Evolutionary conservation across 2,888 invertebrate species (phyloP), one percentile per base, ranked within the genome.

Genomic region (Protophormia terraenovae): DNA sequence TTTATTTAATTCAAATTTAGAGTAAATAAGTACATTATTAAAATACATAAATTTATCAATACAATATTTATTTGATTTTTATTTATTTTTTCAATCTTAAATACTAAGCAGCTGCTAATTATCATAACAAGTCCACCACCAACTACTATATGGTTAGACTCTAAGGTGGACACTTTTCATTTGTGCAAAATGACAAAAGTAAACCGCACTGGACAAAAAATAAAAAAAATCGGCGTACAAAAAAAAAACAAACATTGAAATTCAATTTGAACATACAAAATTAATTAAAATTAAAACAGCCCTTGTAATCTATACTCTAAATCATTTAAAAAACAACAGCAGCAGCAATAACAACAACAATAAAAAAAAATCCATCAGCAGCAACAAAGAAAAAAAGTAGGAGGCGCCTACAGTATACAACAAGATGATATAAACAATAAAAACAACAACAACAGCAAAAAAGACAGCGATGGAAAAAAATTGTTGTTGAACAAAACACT

Each of bases 311-410:
- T 66, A 27, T 24, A 83, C 24, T 38, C 73, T 67, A 73, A 58
- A 79, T 58, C 72, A 75, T 47, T 64, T 47, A 24, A 32, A 19
- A 14, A 53, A 27, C 1, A 53, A 50, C n/a, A 60, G 6, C 16
- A 66, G 16, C 62, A 83, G 14, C 60, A 60, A 50, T 47, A 77
- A 80, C 60, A 50, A 47, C 47, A 38, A 29, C 14, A 83, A n/a
- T n/a, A n/a, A n/a, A n/a, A n/a, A 35, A 60, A 76, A 87, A 69
- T 19, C 38, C 72, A 67, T 84, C 82, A 88, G 86, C 86, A 87
- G 86, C 86, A 87, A 87, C 78, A 87, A 69, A 60, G 64, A 16
- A 77, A 89, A n/a, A 87, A 90, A 91, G 91, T 90, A 90, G 90
- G 90, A 90, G 90, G 90, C 87, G 91, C 90, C 89, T 89, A 90